These are phyloP conservation scores for Andrena cerasifolii DNA, from an alignment of 1,140 invertebrate species.

Conservation along the genomic window DNA sequence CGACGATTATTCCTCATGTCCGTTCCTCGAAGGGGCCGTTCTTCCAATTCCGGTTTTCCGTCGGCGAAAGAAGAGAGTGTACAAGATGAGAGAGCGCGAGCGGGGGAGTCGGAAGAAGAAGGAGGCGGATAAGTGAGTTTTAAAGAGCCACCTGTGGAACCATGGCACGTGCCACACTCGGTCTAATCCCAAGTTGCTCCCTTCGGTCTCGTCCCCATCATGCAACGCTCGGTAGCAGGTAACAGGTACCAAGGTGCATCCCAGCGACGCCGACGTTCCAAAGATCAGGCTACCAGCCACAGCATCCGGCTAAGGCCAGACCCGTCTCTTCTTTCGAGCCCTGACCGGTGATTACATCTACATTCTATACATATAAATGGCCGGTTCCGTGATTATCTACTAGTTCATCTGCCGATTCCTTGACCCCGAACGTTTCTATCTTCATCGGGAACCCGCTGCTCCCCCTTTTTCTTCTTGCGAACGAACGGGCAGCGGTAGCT, in stretches of 20 bases:
- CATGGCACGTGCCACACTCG: slow-evolving; percentile 64
- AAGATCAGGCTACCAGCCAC: slow-evolving; percentile 50
- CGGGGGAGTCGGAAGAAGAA: slow-evolving; percentile 27
- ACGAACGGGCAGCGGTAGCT: background rate
- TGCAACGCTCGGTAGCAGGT: slow-evolving; percentile 63
- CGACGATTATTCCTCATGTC: background rate
- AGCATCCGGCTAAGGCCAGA: slow-evolving; percentile 59
- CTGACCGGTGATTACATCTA: slow-evolving; percentile 64
- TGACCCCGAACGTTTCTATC: slow-evolving; percentile 53
- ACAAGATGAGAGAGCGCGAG: slow-evolving; percentile 7
- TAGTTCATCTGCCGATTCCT: slow-evolving; percentile 50
- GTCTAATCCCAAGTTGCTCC: slow-evolving; percentile 67
- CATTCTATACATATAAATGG: slow-evolving; percentile 68
- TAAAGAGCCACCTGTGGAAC: slow-evolving; percentile 67
- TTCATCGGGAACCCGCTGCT: background rate
- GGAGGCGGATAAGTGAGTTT: slow-evolving; percentile 64
- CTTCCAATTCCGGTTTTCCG: slow-evolving; percentile 42
- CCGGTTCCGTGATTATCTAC: slow-evolving; percentile 60
- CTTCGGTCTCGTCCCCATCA: slow-evolving; percentile 59
- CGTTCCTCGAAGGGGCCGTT: background rate
- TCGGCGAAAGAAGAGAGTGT: slow-evolving; percentile 23
- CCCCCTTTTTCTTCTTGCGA: background rate
- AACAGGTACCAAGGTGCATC: slow-evolving; percentile 69
- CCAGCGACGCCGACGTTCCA: slow-evolving; percentile 48
- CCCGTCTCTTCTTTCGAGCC: slow-evolving; percentile 40